Evolutionary conservation across 1,140 invertebrate species (phyloP), one percentile per base, ranked within the genome.

Genomic region (Drosophila tsacasi): DNA sequence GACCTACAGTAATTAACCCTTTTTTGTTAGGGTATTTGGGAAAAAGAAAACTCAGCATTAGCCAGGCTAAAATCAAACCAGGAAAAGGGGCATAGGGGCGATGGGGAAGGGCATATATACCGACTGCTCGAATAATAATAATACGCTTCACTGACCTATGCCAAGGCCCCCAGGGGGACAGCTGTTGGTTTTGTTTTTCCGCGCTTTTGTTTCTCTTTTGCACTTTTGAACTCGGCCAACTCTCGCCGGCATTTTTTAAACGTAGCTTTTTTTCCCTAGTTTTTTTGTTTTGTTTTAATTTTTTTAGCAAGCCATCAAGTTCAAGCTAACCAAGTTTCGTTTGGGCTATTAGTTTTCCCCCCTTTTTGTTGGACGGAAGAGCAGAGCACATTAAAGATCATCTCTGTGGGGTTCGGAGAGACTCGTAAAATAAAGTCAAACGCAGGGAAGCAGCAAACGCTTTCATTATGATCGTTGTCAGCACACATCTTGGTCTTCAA

Each of bases 101-200:
- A 57, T 30, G 13, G 50, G 63, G 35, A 69, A 23, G 23, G 44
- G 30, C 2, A 52, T 46, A 3, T 37, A 55, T 55, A 55, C 13
- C 0, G 42, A 27, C 47, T 25, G 15, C 35, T 39, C 54, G 54
- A 57, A 39, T 25, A 25, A 57, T 69, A 35, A 49, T 58, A 30
- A 37, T 62, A 81, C 73, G 82, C 85, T 90, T 90, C 86, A 89
- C 85, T 89, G 85, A 89, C 85, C 85, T 89, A 89, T 69, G 85
- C 67, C 82, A 89, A 89, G 81, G 67, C 57, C 50, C 39, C 37
- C 35, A 7, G 13, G 21, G 21, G 23, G 55, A 21, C 60, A 68
- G 50, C 65, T 68, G 76, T 39, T 62, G 65, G 35, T 12, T 57
- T 57, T 57, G 21, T 39, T 40, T 57, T 25, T 39, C 39, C 30